These are phyloP conservation scores for Drosophila siamana DNA, from an alignment of 2,888 invertebrate species.

Conservation along the genomic window DNA sequence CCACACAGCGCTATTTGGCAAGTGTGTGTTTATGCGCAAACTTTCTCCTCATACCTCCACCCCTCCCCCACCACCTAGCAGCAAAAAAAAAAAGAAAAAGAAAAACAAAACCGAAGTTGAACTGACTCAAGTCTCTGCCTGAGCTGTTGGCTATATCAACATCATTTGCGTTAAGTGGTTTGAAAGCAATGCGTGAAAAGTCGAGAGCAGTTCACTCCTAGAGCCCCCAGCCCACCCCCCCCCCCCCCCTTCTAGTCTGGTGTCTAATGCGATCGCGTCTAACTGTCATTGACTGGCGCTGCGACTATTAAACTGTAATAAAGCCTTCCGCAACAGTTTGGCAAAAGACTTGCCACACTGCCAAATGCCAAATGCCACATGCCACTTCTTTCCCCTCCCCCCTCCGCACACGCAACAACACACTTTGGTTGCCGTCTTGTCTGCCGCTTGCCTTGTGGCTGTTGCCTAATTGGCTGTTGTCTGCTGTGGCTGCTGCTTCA, in stretches of 20 bases:
- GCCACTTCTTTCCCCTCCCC: conserved; percentile 18
- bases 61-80: conserved; percentile 14
- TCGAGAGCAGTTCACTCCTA: conserved; percentile 23
- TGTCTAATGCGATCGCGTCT: conserved; percentile 54
- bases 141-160: conserved; percentile 69
- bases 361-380: too few relatives aligned
- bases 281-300: conserved; percentile 44
- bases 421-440: background rate
- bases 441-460: conserved; percentile 38
- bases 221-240: background rate
- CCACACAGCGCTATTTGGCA: conserved; percentile 49
- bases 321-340: conserved; percentile 51
- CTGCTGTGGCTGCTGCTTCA: conserved; percentile 42
- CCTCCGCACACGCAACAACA: background rate
- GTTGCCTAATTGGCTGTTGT: conserved; percentile 57
- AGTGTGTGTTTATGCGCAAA: conserved; percentile 71
- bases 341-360: conserved; percentile 48
- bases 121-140: conserved; percentile 22
- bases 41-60: conserved; percentile 43
- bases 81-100: conserved; percentile 17
- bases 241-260: background rate
- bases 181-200: conserved; percentile 68
- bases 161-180: conserved; percentile 79
- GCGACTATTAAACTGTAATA: conserved; percentile 74
- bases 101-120: conserved; percentile 53